Evolutionary conservation across 2,113 vertebrate genomes (phyloP).

Genomic region (Mus pahari): DNA sequence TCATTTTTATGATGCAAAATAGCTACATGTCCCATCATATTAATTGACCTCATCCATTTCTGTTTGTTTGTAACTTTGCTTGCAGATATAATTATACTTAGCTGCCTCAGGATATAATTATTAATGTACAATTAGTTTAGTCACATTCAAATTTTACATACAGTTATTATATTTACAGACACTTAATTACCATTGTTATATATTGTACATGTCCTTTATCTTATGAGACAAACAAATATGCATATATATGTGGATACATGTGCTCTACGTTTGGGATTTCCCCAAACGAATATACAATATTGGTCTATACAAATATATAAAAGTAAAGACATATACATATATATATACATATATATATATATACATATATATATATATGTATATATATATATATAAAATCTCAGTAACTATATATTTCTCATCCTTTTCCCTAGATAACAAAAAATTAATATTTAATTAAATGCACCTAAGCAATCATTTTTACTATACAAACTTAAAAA

Average conservation of each 20-base stretch:
- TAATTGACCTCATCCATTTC: constrained; percentile 14
- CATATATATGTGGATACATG: not conserved
- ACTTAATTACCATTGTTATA: not conserved
- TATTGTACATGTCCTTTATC: not conserved
- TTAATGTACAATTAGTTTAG: constrained; percentile 2
- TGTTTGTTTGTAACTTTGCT: not conserved
- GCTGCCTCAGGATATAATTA: constrained; percentile 42
- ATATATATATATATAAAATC: not conserved
- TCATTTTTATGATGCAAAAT: constrained; percentile 25
- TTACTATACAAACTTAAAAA: not conserved
- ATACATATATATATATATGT: not conserved
- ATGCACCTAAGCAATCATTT: not conserved
- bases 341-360: no score
- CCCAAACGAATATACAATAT: not conserved
- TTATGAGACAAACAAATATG: not conserved
- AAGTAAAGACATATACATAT: not conserved
- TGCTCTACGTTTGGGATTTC: not conserved
- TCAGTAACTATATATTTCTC: constrained; percentile 14
- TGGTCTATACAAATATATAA: not conserved
- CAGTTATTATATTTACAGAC: constrained; percentile 22
- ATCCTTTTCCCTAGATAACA: not conserved
- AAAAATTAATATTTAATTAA: constrained; percentile 30
- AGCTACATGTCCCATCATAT: not conserved
- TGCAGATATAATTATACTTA: not conserved
- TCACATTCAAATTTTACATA: constrained; percentile 5